Conservation (phyloP, 2,113 vertebrate genomes). For the Nerophis ophidion region DNA sequence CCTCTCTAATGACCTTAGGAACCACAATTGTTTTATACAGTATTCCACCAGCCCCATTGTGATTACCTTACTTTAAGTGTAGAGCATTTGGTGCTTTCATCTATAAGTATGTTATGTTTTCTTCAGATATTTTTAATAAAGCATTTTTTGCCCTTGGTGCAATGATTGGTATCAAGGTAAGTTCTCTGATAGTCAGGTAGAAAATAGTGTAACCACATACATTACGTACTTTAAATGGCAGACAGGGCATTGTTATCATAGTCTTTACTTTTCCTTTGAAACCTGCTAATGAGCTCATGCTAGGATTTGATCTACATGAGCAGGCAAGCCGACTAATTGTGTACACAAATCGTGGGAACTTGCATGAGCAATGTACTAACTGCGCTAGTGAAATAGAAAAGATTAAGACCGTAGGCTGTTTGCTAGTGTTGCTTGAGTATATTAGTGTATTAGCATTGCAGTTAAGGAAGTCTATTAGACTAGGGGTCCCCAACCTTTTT, state of each 20-base stretch:
- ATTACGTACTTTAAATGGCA: slow-evolving; percentile 3
- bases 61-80: too few species aligned
- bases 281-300: slow-evolving; percentile 52
- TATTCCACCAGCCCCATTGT: slow-evolving; percentile 15
- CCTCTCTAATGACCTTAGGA: slow-evolving; percentile 45
- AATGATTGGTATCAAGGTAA: too few species aligned
- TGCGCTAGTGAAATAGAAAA: slow-evolving; percentile 20
- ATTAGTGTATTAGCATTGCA: not conserved
- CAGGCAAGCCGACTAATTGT: slow-evolving; percentile 51
- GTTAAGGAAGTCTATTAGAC: too few species aligned
- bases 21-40: slow-evolving; percentile 42
- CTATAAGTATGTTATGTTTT: too few species aligned
- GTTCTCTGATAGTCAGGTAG: not conserved
- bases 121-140: too few species aligned
- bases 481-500: too few species aligned
- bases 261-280: slow-evolving; percentile 44
- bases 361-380: slow-evolving; percentile 24
- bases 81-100: not conserved
- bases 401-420: slow-evolving; percentile 10
- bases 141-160: too few species aligned
- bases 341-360: slow-evolving; percentile 37
- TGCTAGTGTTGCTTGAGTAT: not conserved
- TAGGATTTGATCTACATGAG: slow-evolving; percentile 32
- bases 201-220: slow-evolving; percentile 8
- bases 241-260: not conserved